Percentiles rank a stretch among this genome's conserved stretches.
Evolutionary conservation across 1,140 invertebrate species (phyloP).

Genomic region (Akabosia matsudoensis): DNA sequence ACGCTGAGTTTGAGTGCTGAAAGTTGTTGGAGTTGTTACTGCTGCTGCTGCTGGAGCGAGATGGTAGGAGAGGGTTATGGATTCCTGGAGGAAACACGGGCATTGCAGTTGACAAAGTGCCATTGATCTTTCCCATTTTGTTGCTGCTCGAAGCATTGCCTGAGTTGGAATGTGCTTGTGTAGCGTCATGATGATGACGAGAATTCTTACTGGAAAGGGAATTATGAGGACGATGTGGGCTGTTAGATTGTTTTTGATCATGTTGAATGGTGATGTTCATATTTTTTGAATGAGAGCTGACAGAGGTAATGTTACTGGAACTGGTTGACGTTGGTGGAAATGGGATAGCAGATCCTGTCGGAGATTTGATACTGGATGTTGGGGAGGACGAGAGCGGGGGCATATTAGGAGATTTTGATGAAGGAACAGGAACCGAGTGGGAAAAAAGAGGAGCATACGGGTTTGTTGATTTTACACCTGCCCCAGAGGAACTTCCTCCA

Average conservation of each 20-base stretch:
- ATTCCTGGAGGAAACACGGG: constrained; percentile 22
- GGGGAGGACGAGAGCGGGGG: neutral
- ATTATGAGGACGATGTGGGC: neutral
- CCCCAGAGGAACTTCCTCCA: neutral
- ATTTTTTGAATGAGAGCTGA: neutral
- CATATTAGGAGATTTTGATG: neutral
- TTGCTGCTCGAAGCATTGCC: neutral
- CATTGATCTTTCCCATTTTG: constrained; percentile 26
- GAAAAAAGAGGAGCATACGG: constrained; percentile 22
- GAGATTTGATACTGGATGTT: neutral
- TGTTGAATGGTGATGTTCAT: neutral
- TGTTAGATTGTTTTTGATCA: neutral
- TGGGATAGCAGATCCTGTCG: neutral
- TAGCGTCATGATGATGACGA: constrained; percentile 5
- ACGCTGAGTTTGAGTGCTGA: neutral
- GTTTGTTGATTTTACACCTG: constrained; percentile 2
- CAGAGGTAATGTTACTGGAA: neutral
- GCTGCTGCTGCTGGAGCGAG: neutral
- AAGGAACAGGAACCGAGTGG: neutral
- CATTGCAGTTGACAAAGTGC: constrained; percentile 9
- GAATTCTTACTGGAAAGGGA: neutral
- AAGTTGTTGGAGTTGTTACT: neutral
- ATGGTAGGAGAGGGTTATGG: constrained; percentile 14
- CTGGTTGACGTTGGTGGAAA: neutral
- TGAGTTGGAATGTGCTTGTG: neutral